phyloP scores from a whole-genome alignment of 1,140 invertebrate genomes.

The Ephestia elutella region DNA sequence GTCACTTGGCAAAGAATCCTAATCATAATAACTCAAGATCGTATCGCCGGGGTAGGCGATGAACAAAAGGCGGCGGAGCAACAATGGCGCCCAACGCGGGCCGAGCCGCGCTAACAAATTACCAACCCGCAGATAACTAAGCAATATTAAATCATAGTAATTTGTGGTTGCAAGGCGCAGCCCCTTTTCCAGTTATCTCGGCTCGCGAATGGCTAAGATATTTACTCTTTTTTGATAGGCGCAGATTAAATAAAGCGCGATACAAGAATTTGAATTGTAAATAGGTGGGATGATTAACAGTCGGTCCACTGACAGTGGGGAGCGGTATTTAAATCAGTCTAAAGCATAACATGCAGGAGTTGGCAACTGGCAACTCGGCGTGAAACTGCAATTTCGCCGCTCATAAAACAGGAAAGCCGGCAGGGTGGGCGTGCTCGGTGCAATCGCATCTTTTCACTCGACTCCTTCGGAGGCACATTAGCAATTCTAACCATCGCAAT shows the following conservation, averaged over 20 bases:
- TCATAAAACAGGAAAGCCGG: slow-evolving; percentile 52
- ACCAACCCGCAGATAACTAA: slow-evolving; percentile 70
- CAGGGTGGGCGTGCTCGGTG: slow-evolving; percentile 30
- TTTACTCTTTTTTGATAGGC: slow-evolving; percentile 34
- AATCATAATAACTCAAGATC: slow-evolving; percentile 73
- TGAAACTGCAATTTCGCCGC: slow-evolving; percentile 61
- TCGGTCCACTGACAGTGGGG: slow-evolving; percentile 5
- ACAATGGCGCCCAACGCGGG: slow-evolving; percentile 63
- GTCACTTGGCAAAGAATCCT: slow-evolving; percentile 70
- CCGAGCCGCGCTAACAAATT: slow-evolving; percentile 68
- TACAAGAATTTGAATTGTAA: slow-evolving; percentile 5
- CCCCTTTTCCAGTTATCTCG: slow-evolving; percentile 54
- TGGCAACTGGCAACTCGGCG: slow-evolving; percentile 39
- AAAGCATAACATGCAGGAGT: slow-evolving; percentile 42
- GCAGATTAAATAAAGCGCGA: neutral
- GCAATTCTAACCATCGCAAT: slow-evolving; percentile 62
- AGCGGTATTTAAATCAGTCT: slow-evolving; percentile 48
- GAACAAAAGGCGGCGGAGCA: slow-evolving; percentile 66
- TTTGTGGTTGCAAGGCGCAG: slow-evolving; percentile 63
- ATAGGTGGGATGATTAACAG: slow-evolving; percentile 9
- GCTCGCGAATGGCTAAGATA: slow-evolving; percentile 30
- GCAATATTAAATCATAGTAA: slow-evolving; percentile 74
- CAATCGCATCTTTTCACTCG: slow-evolving; percentile 62
- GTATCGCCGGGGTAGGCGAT: slow-evolving; percentile 62
- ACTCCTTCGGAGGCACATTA: slow-evolving; percentile 50